A percentile compares a stretch with the other conserved stretches of the same genome.
phyloP scores from a whole-genome alignment of 1,140 invertebrate species.

The Drosophila sp. region DNA sequence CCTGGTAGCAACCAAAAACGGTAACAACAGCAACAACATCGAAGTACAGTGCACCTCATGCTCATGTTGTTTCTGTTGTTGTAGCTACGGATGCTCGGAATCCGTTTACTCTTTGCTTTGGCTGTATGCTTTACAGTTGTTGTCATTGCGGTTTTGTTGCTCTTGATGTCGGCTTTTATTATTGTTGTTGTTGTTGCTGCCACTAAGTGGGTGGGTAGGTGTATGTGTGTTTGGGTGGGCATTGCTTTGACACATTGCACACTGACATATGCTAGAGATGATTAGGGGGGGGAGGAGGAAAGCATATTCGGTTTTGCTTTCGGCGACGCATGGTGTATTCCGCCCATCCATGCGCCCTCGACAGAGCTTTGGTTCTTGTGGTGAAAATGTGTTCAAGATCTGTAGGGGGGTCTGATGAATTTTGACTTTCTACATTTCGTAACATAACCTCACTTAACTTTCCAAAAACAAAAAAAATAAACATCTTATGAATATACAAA shows the following conservation, averaged over 20 bases:
- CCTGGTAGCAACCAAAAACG: slow-evolving; percentile 68
- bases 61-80: slow-evolving; percentile 46
- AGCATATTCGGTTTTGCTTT: slow-evolving; percentile 45
- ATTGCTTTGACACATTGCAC: slow-evolving; percentile 65
- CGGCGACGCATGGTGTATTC: slow-evolving; percentile 25
- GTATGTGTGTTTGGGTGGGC: slow-evolving; percentile 39
- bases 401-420: slow-evolving; percentile 27
- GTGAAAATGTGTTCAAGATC: slow-evolving; percentile 61
- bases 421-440: slow-evolving; percentile 50
- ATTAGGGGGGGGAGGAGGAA: background rate
- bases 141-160: slow-evolving; percentile 77
- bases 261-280: slow-evolving; percentile 32
- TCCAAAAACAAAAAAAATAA: slow-evolving; percentile 15
- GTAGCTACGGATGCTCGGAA: slow-evolving; percentile 63
- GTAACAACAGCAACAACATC: slow-evolving; percentile 47
- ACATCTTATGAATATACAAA: slow-evolving; percentile 44
- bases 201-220: slow-evolving; percentile 44
- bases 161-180: slow-evolving; percentile 57
- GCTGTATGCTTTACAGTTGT: slow-evolving; percentile 65
- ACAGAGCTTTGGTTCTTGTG: slow-evolving; percentile 49
- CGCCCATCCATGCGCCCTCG: slow-evolving; percentile 2
- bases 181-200: slow-evolving; percentile 32
- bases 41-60: slow-evolving; percentile 75
- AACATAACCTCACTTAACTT: slow-evolving; percentile 74
- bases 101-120: slow-evolving; percentile 66